A percentile compares a stretch with the other conserved stretches of the same genome.
These are phyloP conservation scores for Lagocephalus sceleratus DNA, from an alignment of 2,797 vertebrate species.

Conservation along the genomic window DNA sequence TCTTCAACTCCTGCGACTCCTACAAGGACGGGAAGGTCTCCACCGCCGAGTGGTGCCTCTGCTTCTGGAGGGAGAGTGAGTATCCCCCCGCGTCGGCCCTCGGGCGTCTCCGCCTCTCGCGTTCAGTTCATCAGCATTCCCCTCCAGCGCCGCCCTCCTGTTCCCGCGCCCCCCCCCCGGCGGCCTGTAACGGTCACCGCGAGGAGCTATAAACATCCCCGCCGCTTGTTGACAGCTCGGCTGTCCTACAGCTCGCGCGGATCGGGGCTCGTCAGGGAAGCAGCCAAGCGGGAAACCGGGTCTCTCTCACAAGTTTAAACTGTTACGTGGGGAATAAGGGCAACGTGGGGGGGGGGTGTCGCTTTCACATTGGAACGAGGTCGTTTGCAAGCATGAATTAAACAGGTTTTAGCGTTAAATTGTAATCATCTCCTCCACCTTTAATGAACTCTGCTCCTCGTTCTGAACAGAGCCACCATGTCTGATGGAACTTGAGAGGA, in stretches of 20 bases:
- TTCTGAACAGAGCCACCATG: conserved; percentile 87
- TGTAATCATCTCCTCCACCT: not conserved
- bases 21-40: conserved; percentile 92
- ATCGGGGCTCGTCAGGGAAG: conserved; percentile 32
- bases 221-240: conserved; percentile 59
- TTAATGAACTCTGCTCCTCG: conserved; percentile 2
- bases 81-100: conserved; percentile 34
- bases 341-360: too few species aligned
- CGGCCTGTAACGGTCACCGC: conserved; percentile 40
- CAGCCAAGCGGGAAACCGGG: conserved; percentile 53
- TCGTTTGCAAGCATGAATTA: not conserved
- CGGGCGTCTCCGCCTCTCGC: conserved; percentile 13
- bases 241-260: conserved; percentile 46
- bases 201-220: conserved; percentile 55
- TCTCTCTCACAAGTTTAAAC: conserved; percentile 4
- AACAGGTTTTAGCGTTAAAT: not conserved
- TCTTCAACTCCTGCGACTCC: conserved; percentile 98
- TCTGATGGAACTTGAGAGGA: conserved; percentile 88
- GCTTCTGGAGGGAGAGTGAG: conserved; percentile 99
- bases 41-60: conserved; percentile 96
- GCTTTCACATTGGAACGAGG: conserved; percentile 19
- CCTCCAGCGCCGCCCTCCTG: conserved; percentile 38
- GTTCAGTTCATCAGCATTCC: conserved; percentile 48
- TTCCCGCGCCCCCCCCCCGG: conserved; percentile 38
- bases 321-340: conserved; percentile 7